A percentile compares a stretch with the other conserved stretches of the same genome.
Evolutionary conservation across 2,888 invertebrate genomes (phyloP).

Genomic region (Laspeyria flexula): DNA sequence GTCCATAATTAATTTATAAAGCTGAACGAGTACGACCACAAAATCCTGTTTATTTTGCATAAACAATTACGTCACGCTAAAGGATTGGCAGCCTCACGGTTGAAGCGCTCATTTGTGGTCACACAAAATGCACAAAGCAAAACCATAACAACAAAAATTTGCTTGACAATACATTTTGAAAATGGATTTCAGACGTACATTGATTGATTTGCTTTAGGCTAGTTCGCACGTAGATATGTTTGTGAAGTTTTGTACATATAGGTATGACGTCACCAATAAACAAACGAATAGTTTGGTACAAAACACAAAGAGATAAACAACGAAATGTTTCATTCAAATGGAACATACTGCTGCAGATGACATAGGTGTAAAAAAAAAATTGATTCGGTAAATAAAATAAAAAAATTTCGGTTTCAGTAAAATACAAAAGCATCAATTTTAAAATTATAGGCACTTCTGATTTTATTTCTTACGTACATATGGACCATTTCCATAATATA

Average conservation of each 20-base stretch:
- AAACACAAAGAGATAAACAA: too few species aligned
- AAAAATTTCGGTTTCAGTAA: too few species aligned
- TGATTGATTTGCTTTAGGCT: slow-evolving; percentile 2
- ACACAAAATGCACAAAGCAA: background rate
- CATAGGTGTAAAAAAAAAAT: too few species aligned
- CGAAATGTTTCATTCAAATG: too few species aligned
- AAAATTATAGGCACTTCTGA: too few species aligned
- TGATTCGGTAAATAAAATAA: too few species aligned
- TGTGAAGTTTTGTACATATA: background rate
- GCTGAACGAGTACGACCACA: background rate
- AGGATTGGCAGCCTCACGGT: background rate
- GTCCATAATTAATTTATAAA: background rate
- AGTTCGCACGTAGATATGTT: background rate
- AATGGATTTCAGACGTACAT: background rate
- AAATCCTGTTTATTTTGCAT: background rate
- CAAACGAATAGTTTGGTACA: too few species aligned
- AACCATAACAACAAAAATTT: background rate
- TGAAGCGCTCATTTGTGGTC: background rate
- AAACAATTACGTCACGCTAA: background rate
- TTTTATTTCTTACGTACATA: too few species aligned
- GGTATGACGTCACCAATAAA: background rate
- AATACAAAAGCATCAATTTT: too few species aligned
- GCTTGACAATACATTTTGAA: background rate
- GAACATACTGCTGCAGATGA: too few species aligned
- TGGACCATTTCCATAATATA: too few species aligned